These are phyloP conservation scores for Mastigias papua DNA, from an alignment of 30 jellyfish, hydroid and myxozoan species.

Conservation along the genomic window DNA sequence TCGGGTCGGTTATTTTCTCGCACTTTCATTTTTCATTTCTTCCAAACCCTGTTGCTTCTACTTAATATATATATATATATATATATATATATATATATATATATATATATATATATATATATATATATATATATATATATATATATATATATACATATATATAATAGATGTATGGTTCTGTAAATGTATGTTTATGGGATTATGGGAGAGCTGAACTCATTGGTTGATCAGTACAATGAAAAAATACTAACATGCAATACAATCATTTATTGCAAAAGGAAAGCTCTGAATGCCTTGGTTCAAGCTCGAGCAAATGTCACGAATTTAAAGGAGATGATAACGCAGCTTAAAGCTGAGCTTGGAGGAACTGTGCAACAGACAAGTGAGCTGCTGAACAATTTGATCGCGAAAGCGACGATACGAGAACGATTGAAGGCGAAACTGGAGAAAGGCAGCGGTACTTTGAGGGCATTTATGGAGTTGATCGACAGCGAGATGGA, in stretches of 20 bases:
- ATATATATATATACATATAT: too few species aligned
- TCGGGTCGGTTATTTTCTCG: too few species aligned
- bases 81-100: too few species aligned
- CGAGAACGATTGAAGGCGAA: conserved; percentile 72
- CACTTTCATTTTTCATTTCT: too few species aligned
- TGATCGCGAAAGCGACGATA: conserved; percentile 74
- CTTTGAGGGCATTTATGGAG: conserved; percentile 81
- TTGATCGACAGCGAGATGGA: conserved; percentile 87
- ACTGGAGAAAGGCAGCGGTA: conserved; percentile 66
- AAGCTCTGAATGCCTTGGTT: conserved; percentile 59
- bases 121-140: too few species aligned
- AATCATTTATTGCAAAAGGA: conserved; percentile 6
- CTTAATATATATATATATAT: too few species aligned
- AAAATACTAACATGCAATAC: not conserved
- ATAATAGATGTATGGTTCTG: too few species aligned
- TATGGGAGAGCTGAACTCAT: not conserved
- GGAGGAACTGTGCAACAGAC: conserved; percentile 52
- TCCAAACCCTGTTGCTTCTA: too few species aligned
- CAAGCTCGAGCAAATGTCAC: conserved; percentile 65
- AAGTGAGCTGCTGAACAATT: conserved; percentile 40
- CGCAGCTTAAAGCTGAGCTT: conserved; percentile 64
- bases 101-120: too few species aligned
- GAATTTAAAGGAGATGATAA: conserved; percentile 54
- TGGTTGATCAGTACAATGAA: not conserved
- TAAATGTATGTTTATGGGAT: too few species aligned